Percentiles rank a stretch among this genome's conserved stretches.
phyloP scores from a whole-genome alignment of 2,888 invertebrate genomes.

The Phorcus lineatus region DNA sequence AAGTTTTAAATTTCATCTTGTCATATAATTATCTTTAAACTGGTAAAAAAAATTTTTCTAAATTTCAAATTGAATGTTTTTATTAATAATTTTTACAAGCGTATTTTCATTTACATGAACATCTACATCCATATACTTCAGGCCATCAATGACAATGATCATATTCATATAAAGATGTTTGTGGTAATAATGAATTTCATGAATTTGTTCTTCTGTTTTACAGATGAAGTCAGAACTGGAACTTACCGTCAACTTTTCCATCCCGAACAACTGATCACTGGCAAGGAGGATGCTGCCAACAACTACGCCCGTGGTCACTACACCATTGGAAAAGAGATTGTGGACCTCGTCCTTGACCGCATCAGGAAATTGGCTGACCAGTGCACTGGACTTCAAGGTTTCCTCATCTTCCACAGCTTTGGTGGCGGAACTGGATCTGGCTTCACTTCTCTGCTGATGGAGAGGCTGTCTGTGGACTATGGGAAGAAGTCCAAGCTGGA shows the following conservation, averaged over 20 bases:
- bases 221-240: slow-evolving; percentile 74
- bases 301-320: slow-evolving; percentile 98
- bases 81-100: no score
- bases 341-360: slow-evolving; percentile 79
- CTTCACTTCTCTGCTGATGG: slow-evolving; percentile 91
- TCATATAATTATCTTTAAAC: no score
- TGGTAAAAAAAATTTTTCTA: no score
- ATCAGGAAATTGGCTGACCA: slow-evolving; percentile 76
- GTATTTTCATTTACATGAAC: no score
- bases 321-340: slow-evolving; percentile 89
- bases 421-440: slow-evolving; percentile 80
- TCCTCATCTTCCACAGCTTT: slow-evolving; percentile 89
- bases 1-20: background rate
- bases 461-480: slow-evolving; percentile 87
- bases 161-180: no score
- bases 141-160: no score
- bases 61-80: no score
- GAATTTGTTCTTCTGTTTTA: no score
- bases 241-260: slow-evolving; percentile 94
- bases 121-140: no score
- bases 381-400: slow-evolving; percentile 75
- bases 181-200: no score
- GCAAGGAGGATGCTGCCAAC: slow-evolving; percentile 97
- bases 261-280: slow-evolving; percentile 96
- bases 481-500: slow-evolving; percentile 81